phyloP scores from a whole-genome alignment of 37 sponge, comb jelly and placozoan genomes.

The Hexactinellida sp. region DNA sequence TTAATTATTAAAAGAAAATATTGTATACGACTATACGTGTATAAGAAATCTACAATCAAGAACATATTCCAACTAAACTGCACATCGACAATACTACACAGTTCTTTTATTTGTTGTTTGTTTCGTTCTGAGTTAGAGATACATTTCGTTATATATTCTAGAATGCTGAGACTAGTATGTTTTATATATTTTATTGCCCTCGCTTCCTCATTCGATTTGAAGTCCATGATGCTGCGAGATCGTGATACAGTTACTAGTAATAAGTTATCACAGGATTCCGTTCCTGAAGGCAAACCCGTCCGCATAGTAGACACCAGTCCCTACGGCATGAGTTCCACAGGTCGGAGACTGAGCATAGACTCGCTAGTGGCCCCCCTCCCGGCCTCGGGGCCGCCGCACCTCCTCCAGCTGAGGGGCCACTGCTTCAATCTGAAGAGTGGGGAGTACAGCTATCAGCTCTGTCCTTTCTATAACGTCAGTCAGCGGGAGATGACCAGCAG shows the following conservation, averaged over 20 bases:
- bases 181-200: not conserved
- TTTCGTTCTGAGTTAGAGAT: too few relatives aligned
- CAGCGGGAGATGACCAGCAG: not conserved
- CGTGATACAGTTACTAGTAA: not conserved
- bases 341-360: not conserved
- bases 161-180: not conserved
- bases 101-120: too few relatives aligned
- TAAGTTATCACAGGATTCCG: not conserved
- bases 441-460: not conserved
- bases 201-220: not conserved
- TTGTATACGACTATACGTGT: too few relatives aligned
- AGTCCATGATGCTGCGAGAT: not conserved
- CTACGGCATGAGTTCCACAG: not conserved
- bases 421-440: not conserved
- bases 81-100: too few relatives aligned
- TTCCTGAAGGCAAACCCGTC: not conserved
- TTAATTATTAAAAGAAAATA: too few relatives aligned
- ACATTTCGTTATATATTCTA: too few relatives aligned
- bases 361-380: not conserved
- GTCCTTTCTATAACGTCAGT: slow-evolving; percentile 10
- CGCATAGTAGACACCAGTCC: not conserved
- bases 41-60: too few relatives aligned
- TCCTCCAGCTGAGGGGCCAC: not conserved
- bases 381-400: not conserved
- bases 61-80: too few relatives aligned